These are phyloP conservation scores for Rhingia rostrata DNA, from an alignment of 2,888 invertebrate genomes.

Conservation along the genomic window DNA sequence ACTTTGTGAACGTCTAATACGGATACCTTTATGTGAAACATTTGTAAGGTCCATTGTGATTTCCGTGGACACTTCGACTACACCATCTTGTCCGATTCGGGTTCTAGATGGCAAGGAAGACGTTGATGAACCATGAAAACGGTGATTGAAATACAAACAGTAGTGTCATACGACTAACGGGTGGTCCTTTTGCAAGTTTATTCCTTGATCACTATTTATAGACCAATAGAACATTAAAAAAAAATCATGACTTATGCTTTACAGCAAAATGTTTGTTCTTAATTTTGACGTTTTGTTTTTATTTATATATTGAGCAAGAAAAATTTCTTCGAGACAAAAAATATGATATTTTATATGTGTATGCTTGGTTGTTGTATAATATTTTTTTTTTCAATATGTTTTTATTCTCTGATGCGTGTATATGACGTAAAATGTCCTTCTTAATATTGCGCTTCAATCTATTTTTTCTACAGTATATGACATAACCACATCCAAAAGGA, in stretches of 20 bases:
- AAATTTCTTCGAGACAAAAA: conserved; percentile 57
- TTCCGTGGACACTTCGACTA: no score
- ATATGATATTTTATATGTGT: conserved; percentile 21
- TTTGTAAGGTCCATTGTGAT: no score
- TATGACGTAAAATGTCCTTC: conserved; percentile 18
- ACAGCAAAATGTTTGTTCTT: conserved; percentile 10
- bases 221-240: no score
- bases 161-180: no score
- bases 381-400: not conserved
- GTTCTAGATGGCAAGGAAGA: no score
- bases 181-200: no score
- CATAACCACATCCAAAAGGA: conserved; percentile 40
- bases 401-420: not conserved
- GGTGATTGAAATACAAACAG: no score
- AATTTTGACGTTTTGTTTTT: not conserved
- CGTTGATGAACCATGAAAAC: no score
- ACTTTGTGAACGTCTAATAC: no score
- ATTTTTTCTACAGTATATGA: conserved; percentile 49
- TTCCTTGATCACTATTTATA: no score
- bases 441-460: conserved; percentile 36
- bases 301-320: conserved; percentile 53
- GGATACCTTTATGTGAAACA: no score
- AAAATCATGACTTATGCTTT: not conserved
- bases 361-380: conserved; percentile 32
- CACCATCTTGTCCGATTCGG: no score